Evolutionary conservation across 2,797 vertebrate species (phyloP).

Genomic region (Alosa sapidissima): DNA sequence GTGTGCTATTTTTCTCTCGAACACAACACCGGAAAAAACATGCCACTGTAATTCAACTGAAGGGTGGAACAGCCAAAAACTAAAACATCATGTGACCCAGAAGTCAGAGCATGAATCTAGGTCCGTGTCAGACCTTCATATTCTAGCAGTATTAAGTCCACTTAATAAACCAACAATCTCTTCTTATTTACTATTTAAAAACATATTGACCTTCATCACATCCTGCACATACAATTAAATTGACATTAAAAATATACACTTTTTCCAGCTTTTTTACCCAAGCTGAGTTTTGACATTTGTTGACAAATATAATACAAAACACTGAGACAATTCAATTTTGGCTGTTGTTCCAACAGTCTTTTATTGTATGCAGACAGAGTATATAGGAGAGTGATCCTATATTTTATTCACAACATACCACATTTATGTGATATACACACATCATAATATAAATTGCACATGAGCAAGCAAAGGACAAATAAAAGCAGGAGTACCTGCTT

Average conservation of each 20-base stretch:
- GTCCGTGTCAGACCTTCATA: not conserved
- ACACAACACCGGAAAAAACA: not conserved
- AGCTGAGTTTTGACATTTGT: not conserved
- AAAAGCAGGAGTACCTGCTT: not conserved
- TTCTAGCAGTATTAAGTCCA: not conserved
- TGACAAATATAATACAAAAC: not conserved
- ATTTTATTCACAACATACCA: not conserved
- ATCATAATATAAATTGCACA: not conserved
- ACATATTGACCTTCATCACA: not conserved
- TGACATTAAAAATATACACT: not conserved
- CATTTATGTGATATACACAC: not conserved
- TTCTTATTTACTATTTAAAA: not conserved
- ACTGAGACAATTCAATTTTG: not conserved
- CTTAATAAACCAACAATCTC: not conserved
- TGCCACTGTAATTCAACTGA: not conserved
- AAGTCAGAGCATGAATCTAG: not conserved
- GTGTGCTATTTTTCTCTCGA: not conserved
- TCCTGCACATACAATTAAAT: not conserved
- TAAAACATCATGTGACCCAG: not conserved
- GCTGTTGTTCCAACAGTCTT: constrained; percentile 1
- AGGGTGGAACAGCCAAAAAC: not conserved
- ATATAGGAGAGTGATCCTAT: not conserved
- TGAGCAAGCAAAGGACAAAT: not conserved
- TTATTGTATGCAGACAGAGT: not conserved
- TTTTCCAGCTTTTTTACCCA: not conserved